These are phyloP conservation scores for Tetramorium simillimum DNA, from an alignment of 1,140 invertebrate species.

Conservation along the genomic window DNA sequence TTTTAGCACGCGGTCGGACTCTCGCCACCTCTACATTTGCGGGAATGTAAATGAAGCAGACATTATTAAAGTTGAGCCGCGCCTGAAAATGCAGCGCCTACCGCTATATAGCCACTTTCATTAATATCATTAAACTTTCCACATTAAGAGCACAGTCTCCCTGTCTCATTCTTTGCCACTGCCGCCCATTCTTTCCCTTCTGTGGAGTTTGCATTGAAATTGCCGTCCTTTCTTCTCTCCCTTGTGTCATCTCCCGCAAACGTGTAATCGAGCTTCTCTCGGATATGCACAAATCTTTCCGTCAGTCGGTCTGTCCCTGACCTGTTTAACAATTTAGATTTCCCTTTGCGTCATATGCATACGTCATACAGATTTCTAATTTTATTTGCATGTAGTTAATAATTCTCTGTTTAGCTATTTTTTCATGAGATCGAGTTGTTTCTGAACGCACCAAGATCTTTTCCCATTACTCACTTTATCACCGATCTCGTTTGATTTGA, in stretches of 20 bases:
- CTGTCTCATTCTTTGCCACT: not conserved
- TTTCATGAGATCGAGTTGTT: no score
- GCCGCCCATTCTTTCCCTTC: conserved; percentile 43
- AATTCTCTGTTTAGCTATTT: not conserved
- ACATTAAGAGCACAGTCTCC: conserved; percentile 58
- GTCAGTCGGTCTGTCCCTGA: no score
- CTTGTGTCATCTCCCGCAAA: conserved; percentile 10
- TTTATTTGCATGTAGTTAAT: not conserved
- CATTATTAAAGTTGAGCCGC: conserved; percentile 70
- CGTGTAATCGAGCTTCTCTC: conserved; percentile 9
- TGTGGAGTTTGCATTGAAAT: conserved; percentile 69
- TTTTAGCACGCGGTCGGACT: conserved; percentile 40
- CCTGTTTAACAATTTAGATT: not conserved
- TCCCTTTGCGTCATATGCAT: not conserved
- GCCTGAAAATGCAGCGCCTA: conserved; percentile 64
- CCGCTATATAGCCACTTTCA: conserved; percentile 67
- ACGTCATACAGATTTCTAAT: not conserved
- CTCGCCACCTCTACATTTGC: conserved; percentile 31
- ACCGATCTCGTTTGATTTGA: not conserved
- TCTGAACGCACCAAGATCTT: not conserved
- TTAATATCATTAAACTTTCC: conserved; percentile 76
- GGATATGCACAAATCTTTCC: conserved; percentile 22
- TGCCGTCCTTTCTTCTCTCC: not conserved
- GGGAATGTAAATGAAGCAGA: conserved; percentile 73
- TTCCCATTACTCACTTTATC: not conserved